Evolutionary conservation across 1,140 invertebrate species (phyloP).

Genomic region (Charaxes varanes): DNA sequence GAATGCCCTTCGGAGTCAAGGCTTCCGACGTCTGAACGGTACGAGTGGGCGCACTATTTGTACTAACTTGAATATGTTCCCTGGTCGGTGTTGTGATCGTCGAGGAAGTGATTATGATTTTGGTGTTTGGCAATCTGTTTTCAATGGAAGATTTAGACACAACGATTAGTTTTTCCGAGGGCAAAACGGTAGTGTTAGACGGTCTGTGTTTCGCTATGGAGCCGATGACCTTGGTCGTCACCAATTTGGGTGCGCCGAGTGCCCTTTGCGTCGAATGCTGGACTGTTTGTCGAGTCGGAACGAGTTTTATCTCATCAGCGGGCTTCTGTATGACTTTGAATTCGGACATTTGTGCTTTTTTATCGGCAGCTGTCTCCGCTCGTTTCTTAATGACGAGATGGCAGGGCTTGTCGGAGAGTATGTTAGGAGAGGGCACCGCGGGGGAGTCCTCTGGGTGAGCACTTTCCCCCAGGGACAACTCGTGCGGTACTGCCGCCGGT

Average conservation of each 20-base stretch:
- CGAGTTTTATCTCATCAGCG: constrained; percentile 53
- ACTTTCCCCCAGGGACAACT: constrained; percentile 43
- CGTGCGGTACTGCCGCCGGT: constrained; percentile 50
- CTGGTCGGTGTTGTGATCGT: constrained; percentile 40
- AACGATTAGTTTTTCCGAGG: constrained; percentile 66
- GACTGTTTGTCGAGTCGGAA: constrained; percentile 60
- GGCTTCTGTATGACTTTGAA: constrained; percentile 66
- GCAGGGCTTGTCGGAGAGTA: constrained; percentile 46
- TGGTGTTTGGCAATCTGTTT: constrained; percentile 47
- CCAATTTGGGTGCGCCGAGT: constrained; percentile 52
- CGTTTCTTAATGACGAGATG: constrained; percentile 66
- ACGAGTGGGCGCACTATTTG: constrained; percentile 32
- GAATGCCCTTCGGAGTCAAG: constrained; percentile 62
- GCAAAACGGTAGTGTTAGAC: constrained; percentile 34
- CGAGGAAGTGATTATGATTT: constrained; percentile 58
- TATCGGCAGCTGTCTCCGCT: constrained; percentile 36
- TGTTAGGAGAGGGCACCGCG: constrained; percentile 34
- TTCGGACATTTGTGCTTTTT: constrained; percentile 64
- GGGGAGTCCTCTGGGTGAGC: constrained; percentile 43
- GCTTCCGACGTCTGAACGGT: constrained; percentile 40
- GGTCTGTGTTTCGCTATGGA: constrained; percentile 41
- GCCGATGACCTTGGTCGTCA: constrained; percentile 64
- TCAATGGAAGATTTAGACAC: constrained; percentile 58
- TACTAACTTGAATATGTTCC: constrained; percentile 31
- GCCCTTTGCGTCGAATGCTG: constrained; percentile 51